phyloP scores from a whole-genome alignment of 1,140 invertebrate species.

The Sinella curviseta region DNA sequence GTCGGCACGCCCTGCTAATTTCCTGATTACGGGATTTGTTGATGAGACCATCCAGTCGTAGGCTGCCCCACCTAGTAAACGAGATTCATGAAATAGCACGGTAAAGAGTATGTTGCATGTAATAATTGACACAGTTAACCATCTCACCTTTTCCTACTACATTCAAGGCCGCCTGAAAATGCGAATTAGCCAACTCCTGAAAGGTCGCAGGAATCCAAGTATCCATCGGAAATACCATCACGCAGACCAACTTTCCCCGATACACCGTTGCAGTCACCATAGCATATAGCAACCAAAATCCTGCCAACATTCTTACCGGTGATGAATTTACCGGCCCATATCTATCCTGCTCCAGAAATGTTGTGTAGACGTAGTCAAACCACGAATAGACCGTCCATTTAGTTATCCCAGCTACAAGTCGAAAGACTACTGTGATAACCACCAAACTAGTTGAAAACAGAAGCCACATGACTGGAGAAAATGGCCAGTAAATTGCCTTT shows the following conservation, averaged over 20 bases:
- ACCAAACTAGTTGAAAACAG: not conserved
- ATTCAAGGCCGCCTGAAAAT: conserved; percentile 9
- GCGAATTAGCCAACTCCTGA: not conserved
- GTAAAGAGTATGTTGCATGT: not conserved
- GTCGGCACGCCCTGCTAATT: not conserved
- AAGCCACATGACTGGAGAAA: not conserved
- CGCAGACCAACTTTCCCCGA: not conserved
- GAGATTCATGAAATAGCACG: no score
- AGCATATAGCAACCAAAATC: conserved; percentile 9
- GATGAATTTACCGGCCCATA: not conserved
- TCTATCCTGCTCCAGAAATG: not conserved
- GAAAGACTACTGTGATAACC: not conserved
- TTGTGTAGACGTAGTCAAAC: not conserved
- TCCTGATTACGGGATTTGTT: not conserved
- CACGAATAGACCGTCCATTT: not conserved
- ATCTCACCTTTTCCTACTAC: conserved; percentile 14
- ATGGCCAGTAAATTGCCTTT: not conserved
- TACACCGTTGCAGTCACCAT: not conserved
- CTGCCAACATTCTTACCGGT: not conserved
- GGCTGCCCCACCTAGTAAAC: not conserved
- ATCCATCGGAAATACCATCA: not conserved
- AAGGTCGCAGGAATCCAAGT: conserved; percentile 15
- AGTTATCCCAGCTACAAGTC: not conserved
- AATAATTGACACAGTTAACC: not conserved
- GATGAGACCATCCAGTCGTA: not conserved